Conservation (phyloP, 2,888 invertebrate genomes). For the Smittia aterrima region DNA sequence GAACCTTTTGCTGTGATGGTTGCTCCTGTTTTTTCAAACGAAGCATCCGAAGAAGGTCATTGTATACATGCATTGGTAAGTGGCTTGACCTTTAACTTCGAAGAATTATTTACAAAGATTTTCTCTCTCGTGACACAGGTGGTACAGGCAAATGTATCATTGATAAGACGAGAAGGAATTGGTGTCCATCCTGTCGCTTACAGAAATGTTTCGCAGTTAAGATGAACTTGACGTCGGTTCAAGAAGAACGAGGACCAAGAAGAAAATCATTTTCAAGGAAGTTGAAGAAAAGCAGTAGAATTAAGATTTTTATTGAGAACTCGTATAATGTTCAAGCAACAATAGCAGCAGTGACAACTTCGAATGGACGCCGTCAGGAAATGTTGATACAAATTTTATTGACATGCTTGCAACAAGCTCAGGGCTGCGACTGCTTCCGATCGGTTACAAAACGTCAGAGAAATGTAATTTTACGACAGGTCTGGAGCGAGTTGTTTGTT, state of each 20-base stretch:
- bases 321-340: neutral
- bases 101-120: neutral
- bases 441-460: constrained; percentile 56
- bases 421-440: constrained; percentile 58
- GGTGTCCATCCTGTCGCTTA: constrained; percentile 82
- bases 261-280: constrained; percentile 47
- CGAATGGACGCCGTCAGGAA: constrained; percentile 55
- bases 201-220: constrained; percentile 72
- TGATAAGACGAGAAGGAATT: constrained; percentile 79
- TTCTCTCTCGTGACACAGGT: constrained; percentile 53
- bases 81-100: constrained; percentile 41
- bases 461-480: constrained; percentile 58
- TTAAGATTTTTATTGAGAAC: neutral
- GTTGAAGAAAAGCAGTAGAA: neutral
- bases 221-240: constrained; percentile 83
- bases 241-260: constrained; percentile 79
- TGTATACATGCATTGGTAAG: constrained; percentile 76
- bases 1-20: constrained; percentile 81
- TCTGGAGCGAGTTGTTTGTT: constrained; percentile 62
- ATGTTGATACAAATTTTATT: constrained; percentile 61
- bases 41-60: constrained; percentile 69
- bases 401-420: constrained; percentile 58
- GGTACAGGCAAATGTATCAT: constrained; percentile 71
- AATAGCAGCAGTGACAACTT: neutral
- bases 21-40: constrained; percentile 89